Conservation (phyloP, 2,797 vertebrate species). For the Crenichthys baileyi region DNA sequence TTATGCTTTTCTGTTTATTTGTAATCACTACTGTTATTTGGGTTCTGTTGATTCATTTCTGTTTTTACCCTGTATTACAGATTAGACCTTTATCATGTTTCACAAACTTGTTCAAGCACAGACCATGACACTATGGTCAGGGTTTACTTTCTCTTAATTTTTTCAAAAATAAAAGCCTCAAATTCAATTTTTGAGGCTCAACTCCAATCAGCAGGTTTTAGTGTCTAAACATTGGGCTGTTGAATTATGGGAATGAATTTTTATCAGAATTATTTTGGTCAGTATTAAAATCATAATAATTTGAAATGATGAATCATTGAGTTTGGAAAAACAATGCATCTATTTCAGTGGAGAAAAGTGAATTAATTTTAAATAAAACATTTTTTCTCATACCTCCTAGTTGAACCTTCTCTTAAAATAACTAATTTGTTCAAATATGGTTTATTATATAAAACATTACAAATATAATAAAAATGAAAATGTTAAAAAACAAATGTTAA, state of each 20-base stretch:
- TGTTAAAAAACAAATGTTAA: background rate
- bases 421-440: background rate
- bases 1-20: constrained; percentile 20
- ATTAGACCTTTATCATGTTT: background rate
- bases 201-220: background rate
- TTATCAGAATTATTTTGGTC: background rate
- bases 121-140: background rate
- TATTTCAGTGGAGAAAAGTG: background rate
- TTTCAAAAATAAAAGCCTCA: background rate
- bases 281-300: background rate
- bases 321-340: background rate
- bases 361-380: background rate
- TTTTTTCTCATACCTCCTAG: background rate
- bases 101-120: background rate
- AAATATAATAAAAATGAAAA: background rate
- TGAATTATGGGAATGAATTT: background rate
- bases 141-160: background rate
- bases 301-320: background rate
- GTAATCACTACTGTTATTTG: background rate
- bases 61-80: background rate
- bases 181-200: background rate
- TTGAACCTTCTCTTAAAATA: background rate
- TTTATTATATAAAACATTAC: background rate
- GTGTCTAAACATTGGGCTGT: background rate
- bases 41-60: constrained; percentile 1